Base-by-base conservation (phyloP, 2,113 vertebrate species). In the Corapipo altera region DNA sequence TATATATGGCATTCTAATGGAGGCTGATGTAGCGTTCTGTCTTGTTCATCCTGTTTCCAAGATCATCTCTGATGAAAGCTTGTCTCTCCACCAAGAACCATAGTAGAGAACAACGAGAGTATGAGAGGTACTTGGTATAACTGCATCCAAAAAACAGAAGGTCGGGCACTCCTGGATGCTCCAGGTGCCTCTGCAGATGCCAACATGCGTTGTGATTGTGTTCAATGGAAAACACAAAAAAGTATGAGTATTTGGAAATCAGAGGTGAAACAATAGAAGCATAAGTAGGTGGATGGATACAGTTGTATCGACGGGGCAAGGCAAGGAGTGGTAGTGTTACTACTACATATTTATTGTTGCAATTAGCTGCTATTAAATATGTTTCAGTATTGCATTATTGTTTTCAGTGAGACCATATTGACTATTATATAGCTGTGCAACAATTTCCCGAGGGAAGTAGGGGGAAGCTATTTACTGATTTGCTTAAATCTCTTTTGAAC, bases 401-500 rank as follows among this genome's bases (percentile, higher is more conserved):
- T 48, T 86, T 96, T 91, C 79, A 84, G 39, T 75, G 71, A 79
- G 76, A 64, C 49, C 33, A 73, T 91, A 28, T 43, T 39, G 89
- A 69, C 73, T 94, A 46, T 93, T 80, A 82, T 75, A 77, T 69
- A 66, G 64, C 84, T 11, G 2, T 79, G 80, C 78, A 95, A 54
- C 81, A 41, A 37, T 73, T 72, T 96, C 84, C 71, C 84, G 76
- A 48, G 91, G 76, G 69, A 94, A 49, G 24, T 12, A 28, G 13
- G 26, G 49, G 83, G 62, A 83, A 94, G 59, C 67, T 95, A 27
- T 89, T 86, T 81, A 64, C 61, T 77, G 87, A 87, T 89, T 91
- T 55, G n/a, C 81, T 94, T 92, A 88, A 85, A 89, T 75, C 73
- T 94, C 77, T 72, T 55, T 91, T 94, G 95, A 95, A 43, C 71